Percentiles rank a stretch among this genome's conserved stretches.
These are phyloP conservation scores for Leptopilina boulardi DNA, from an alignment of 1,140 invertebrate species.

Conservation along the genomic window DNA sequence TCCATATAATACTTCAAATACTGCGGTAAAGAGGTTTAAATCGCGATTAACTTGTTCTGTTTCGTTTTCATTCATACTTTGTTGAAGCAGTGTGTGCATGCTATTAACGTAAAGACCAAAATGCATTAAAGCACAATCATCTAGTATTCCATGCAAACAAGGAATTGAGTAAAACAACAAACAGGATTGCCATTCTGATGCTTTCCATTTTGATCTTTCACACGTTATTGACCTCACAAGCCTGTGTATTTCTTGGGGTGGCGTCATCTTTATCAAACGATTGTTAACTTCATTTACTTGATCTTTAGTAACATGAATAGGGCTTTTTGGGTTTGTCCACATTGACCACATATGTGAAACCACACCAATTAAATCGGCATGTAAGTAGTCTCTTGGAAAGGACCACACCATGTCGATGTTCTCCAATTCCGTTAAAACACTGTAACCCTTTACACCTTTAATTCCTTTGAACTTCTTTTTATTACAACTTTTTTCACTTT, in stretches of 20 bases:
- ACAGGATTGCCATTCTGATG: constrained; percentile 40
- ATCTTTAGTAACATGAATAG: constrained; percentile 29
- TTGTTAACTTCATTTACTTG: constrained; percentile 34
- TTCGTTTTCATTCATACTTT: background rate
- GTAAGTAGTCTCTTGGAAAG: constrained; percentile 40
- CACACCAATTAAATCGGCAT: constrained; percentile 35
- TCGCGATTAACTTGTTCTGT: background rate
- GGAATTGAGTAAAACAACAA: constrained; percentile 40
- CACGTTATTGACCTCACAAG: constrained; percentile 30
- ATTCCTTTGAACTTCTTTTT: constrained; percentile 8
- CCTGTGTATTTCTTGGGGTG: constrained; percentile 40
- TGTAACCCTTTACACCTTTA: constrained; percentile 39
- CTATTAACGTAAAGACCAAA: background rate
- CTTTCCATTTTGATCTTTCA: constrained; percentile 39
- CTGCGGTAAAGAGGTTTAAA: background rate
- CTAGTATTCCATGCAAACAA: constrained; percentile 35
- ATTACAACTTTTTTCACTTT: background rate
- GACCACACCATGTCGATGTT: constrained; percentile 39
- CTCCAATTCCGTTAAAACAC: constrained; percentile 21
- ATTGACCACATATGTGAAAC: constrained; percentile 1
- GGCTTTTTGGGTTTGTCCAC: background rate
- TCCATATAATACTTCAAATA: background rate
- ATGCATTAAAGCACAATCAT: background rate
- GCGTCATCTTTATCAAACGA: constrained; percentile 33
- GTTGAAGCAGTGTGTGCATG: background rate